Evolutionary conservation across 2,888 invertebrate species (phyloP).

Genomic region (Lacanobia wlatinum): DNA sequence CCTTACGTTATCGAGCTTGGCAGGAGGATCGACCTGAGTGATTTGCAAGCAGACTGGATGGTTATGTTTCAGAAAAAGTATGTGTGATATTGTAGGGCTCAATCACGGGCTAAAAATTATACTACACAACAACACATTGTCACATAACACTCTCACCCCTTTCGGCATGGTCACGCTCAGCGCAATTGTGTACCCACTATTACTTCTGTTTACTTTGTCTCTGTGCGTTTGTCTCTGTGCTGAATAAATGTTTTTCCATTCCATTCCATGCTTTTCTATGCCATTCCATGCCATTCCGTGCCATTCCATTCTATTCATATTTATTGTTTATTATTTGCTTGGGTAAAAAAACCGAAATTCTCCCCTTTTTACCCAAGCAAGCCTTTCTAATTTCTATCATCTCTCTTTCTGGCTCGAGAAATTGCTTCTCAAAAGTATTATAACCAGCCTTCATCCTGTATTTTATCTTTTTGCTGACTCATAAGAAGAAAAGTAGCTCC

Average conservation of each 20-base stretch:
- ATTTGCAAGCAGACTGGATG: slow-evolving; percentile 93
- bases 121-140: too few relatives aligned
- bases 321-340: too few relatives aligned
- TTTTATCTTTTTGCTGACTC: not conserved
- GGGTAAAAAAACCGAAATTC: not conserved
- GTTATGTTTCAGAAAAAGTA: slow-evolving; percentile 95
- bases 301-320: too few relatives aligned
- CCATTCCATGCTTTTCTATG: too few relatives aligned
- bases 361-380: not conserved
- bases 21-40: slow-evolving; percentile 93
- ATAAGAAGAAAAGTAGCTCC: not conserved
- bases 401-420: not conserved
- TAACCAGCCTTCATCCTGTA: not conserved
- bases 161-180: too few relatives aligned
- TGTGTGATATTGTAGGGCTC: not conserved
- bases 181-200: too few relatives aligned
- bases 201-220: too few relatives aligned
- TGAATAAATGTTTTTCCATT: too few relatives aligned
- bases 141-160: too few relatives aligned
- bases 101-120: too few relatives aligned
- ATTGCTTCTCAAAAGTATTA: not conserved
- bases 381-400: not conserved
- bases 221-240: too few relatives aligned
- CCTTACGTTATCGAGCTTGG: slow-evolving; percentile 93
- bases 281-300: too few relatives aligned